Evolutionary conservation across 2,113 vertebrate genomes (phyloP).

Genomic region (Hydrochoerus hydrochaeris): DNA sequence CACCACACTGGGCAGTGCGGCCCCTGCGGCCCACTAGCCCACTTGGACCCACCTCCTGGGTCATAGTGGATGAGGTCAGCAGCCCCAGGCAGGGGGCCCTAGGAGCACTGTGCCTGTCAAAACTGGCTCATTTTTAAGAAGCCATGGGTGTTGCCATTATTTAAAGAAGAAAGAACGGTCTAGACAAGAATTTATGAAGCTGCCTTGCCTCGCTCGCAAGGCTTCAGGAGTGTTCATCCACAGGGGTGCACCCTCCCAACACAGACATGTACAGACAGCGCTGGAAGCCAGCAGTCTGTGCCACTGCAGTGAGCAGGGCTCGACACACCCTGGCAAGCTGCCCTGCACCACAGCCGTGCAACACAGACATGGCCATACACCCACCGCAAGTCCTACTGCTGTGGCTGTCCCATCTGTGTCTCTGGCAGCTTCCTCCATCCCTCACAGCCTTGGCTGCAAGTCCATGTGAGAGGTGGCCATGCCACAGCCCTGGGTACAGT

Average conservation of each 20-base stretch:
- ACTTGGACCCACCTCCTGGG: background rate
- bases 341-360: background rate
- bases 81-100: background rate
- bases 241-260: conserved; percentile 47
- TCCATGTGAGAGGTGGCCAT: background rate
- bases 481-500: background rate
- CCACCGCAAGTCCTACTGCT: background rate
- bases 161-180: background rate
- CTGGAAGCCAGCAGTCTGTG: background rate
- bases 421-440: background rate
- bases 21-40: background rate
- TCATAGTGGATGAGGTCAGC: background rate
- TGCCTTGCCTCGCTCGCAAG: conserved; percentile 29
- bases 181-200: conserved; percentile 53
- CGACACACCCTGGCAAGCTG: background rate
- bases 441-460: background rate
- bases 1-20: background rate
- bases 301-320: background rate
- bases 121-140: background rate
- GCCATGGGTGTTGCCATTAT: background rate
- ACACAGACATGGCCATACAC: background rate
- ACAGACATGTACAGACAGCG: conserved; percentile 26
- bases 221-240: conserved; percentile 43
- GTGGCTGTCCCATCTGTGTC: background rate
- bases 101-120: background rate